Conservation (phyloP, 1,140 invertebrate genomes). For the Littorina saxatilis region DNA sequence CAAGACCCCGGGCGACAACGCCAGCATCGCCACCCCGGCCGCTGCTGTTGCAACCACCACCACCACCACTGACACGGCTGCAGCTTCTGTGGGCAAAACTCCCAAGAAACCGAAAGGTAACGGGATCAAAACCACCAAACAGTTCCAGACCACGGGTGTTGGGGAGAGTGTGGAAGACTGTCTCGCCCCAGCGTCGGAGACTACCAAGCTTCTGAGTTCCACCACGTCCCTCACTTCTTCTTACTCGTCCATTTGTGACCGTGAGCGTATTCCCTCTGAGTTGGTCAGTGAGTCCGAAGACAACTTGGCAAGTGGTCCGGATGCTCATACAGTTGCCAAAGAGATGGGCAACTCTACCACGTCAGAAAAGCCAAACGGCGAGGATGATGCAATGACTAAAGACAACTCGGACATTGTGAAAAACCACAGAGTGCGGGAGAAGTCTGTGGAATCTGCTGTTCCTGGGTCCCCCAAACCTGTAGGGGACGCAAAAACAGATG, state of each 20-base stretch:
- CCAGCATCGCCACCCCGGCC: not conserved
- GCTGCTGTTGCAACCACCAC: not conserved
- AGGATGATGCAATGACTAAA: not conserved
- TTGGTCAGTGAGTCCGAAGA: not conserved
- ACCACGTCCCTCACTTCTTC: not conserved
- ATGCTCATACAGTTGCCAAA: conserved; percentile 28
- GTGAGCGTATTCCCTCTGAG: too few relatives aligned
- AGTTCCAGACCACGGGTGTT: conserved; percentile 33
- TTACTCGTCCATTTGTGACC: too few relatives aligned
- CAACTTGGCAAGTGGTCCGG: not conserved
- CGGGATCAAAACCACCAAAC: conserved; percentile 46
- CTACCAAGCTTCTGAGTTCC: conserved; percentile 27
- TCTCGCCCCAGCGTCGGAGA: conserved; percentile 32
- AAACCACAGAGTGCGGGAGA: conserved; percentile 6
- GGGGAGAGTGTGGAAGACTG: conserved; percentile 36
- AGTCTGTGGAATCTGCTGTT: not conserved
- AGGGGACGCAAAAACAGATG: not conserved
- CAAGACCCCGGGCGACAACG: conserved; percentile 36
- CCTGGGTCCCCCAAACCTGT: not conserved
- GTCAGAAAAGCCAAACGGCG: conserved; percentile 9
- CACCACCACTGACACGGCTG: not conserved
- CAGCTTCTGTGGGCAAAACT: conserved; percentile 53
- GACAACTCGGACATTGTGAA: conserved; percentile 26
- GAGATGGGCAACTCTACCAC: conserved; percentile 60
- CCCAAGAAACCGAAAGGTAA: conserved; percentile 61